These are phyloP conservation scores for Alectoris magna DNA, from an alignment of 2,797 vertebrate species.

Conservation along the genomic window DNA sequence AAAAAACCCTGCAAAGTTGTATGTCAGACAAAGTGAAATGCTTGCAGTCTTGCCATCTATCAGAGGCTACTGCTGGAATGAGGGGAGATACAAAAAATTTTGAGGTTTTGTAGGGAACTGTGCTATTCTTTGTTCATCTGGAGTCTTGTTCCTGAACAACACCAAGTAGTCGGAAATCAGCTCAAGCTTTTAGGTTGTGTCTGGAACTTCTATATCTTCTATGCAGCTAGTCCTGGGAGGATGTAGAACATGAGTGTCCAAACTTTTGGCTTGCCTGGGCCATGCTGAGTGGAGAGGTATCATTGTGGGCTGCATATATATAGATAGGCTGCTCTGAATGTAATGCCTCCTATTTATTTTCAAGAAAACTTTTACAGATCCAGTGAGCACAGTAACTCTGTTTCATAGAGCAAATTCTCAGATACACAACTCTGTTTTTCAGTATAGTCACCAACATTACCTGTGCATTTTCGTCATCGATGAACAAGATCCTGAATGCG, in stretches of 20 bases:
- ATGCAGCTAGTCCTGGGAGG: not conserved
- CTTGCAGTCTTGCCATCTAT: not conserved
- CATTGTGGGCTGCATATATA: too few relatives aligned
- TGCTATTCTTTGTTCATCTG: not conserved
- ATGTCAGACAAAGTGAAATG: not conserved
- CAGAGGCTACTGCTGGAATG: not conserved
- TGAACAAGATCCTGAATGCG: too few relatives aligned
- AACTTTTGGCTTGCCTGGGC: too few relatives aligned
- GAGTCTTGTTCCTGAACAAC: not conserved
- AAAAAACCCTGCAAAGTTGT: not conserved
- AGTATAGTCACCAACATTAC: too few relatives aligned
- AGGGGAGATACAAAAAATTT: not conserved
- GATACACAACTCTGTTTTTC: too few relatives aligned
- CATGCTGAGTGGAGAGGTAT: too few relatives aligned
- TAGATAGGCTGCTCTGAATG: too few relatives aligned
- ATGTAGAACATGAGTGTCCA: not conserved
- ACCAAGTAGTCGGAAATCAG: not conserved
- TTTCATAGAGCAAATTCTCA: too few relatives aligned
- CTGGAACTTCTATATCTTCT: not conserved
- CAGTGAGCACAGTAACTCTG: too few relatives aligned
- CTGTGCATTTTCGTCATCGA: too few relatives aligned
- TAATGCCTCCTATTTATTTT: too few relatives aligned
- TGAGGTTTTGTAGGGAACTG: not conserved
- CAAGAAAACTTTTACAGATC: too few relatives aligned
- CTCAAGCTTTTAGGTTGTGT: not conserved